These are phyloP conservation scores for Solea senegalensis DNA, from an alignment of 2,113 vertebrate species.

Conservation along the genomic window DNA sequence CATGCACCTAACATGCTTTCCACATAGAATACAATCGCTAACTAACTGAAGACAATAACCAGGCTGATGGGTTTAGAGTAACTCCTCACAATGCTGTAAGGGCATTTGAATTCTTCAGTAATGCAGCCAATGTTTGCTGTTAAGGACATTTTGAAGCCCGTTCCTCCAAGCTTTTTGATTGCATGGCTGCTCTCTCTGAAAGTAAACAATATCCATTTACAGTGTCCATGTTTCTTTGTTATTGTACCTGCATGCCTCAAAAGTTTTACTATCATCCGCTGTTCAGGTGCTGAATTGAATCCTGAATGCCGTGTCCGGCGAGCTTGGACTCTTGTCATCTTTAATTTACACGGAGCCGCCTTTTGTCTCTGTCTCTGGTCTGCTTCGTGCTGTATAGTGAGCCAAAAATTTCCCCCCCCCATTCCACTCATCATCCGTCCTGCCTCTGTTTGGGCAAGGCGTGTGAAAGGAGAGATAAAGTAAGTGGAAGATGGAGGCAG, in stretches of 20 bases:
- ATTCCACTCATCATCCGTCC: slow-evolving; percentile 48
- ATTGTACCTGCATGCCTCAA: not conserved
- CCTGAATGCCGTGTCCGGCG: not conserved
- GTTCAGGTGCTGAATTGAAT: slow-evolving; percentile 20
- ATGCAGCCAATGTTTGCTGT: too few species aligned
- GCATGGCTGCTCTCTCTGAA: slow-evolving; percentile 6
- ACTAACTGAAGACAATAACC: too few species aligned
- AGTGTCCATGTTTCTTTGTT: slow-evolving; percentile 9
- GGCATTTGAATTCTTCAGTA: too few species aligned
- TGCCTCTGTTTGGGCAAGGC: slow-evolving; percentile 24
- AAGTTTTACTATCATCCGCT: slow-evolving; percentile 9
- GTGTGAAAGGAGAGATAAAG: slow-evolving; percentile 33
- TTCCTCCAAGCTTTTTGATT: not conserved
- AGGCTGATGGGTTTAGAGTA: too few species aligned
- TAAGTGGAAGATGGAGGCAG: slow-evolving; percentile 19
- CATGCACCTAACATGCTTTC: too few species aligned
- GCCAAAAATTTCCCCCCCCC: slow-evolving; percentile 34
- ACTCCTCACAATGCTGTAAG: too few species aligned
- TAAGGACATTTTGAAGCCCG: too few species aligned
- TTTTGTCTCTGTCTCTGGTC: slow-evolving; percentile 39
- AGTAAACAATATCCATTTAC: slow-evolving; percentile 52
- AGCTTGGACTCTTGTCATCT: slow-evolving; percentile 53
- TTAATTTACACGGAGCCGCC: slow-evolving; percentile 55
- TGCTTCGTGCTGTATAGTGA: slow-evolving; percentile 13
- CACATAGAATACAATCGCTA: too few species aligned